Base-by-base conservation (phyloP, 2,797 vertebrate genomes). In the Phoeniculus purpureus region DNA sequence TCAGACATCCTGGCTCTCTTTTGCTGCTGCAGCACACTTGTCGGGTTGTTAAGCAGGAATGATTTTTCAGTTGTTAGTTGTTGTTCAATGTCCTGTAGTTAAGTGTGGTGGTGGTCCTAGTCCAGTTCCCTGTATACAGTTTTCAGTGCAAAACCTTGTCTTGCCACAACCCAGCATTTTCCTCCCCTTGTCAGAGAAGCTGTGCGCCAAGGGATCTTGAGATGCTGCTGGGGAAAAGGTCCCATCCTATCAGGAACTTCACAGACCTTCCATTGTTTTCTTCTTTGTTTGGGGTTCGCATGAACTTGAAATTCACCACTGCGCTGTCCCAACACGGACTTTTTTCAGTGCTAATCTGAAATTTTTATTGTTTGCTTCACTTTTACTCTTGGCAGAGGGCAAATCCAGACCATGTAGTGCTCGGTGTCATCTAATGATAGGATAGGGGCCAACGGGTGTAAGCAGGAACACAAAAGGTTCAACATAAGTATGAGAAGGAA, bases 1-100 rank as follows among this genome's bases (percentile, higher is more conserved):
- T 90, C 90, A 87, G 73, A 29, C 29, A 27, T 73, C 32, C 55
- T 72, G 52, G 17, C 56, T 90, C 8, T 64, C 51, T 94, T 81
- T 61, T 90, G 85, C 85, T 8, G 4, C 74, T 50, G 29, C 91
- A 90, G 84, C 85, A 78, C 68, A 16, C 85, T 87, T 72, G 52
- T 51, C 1, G 29, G 48, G 31, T 43, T 89, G 68, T 77, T 81
- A 75, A 90, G 65, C 81, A 93, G 72, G 18, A 87, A 20, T 59
- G 37, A 73, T 86, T 90, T 94, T 77, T 73, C 54, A 68, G 75
- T 82, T 87, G 74, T 87, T 92, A 60, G 3, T 56, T 31, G 27
- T 70, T 77, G 32, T 82, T 90, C 55, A 65, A 0, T 93, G 78
- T 45, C 52, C 48, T 85, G 29, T 86, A 58, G 20, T 26, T 80